These are phyloP conservation scores for Perizoma flavofasciatum DNA, from an alignment of 2,888 invertebrate species.

Conservation along the genomic window DNA sequence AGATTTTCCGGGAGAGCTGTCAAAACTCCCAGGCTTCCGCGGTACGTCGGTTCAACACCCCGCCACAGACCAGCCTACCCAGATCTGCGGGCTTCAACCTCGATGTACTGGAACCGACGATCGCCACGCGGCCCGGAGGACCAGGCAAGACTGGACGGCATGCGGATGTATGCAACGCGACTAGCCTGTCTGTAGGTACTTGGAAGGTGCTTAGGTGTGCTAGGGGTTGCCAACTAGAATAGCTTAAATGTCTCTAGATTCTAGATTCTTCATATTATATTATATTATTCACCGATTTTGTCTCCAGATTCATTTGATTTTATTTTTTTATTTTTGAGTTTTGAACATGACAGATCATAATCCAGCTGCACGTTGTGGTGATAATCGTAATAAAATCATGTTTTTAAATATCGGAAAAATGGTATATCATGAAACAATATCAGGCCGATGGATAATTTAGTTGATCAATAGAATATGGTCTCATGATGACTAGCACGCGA, in stretches of 20 bases:
- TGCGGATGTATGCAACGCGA: conserved; percentile 50
- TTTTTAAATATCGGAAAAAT: too few relatives aligned
- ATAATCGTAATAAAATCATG: too few relatives aligned
- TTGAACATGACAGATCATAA: too few relatives aligned
- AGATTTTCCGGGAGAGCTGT: conserved; percentile 73
- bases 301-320: too few relatives aligned
- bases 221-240: conserved; percentile 21
- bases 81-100: conserved; percentile 52
- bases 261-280: too few relatives aligned
- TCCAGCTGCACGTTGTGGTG: too few relatives aligned
- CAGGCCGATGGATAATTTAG: too few relatives aligned
- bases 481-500: too few relatives aligned
- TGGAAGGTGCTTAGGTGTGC: conserved; percentile 53
- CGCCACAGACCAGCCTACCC: conserved; percentile 45
- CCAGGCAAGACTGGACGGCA: conserved; percentile 38
- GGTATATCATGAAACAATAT: too few relatives aligned
- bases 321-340: too few relatives aligned
- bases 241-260: background rate
- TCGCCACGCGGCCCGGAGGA: conserved; percentile 46
- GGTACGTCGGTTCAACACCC: conserved; percentile 63
- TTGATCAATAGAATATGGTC: too few relatives aligned
- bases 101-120: conserved; percentile 27
- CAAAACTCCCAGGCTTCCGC: conserved; percentile 71
- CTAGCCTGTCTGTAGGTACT: conserved; percentile 29
- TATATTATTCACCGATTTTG: too few relatives aligned